Base-by-base conservation (phyloP, 2,888 invertebrate species). In the Eudasyphora cyanicolor region DNA sequence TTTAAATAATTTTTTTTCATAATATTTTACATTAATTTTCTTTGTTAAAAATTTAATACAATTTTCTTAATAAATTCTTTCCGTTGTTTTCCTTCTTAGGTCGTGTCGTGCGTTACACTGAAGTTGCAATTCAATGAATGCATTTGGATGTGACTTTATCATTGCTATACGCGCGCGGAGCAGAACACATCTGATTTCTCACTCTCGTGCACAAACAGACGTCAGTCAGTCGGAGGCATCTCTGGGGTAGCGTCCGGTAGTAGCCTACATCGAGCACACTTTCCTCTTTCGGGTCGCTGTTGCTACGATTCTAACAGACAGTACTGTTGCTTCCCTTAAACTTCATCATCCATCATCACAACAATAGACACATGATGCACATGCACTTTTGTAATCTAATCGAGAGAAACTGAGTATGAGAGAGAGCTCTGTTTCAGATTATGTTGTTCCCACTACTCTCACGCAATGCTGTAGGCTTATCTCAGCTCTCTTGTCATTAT, bases 21-120 rank as follows among this genome's bases (percentile, higher is more conserved):
- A 45, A n/a, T 45, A 3, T 45, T n/a, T n/a, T 45, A 6, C 8
- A 38, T 74, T 62, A 32, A 14, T 19, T 79, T 57, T 27, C 54
- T 35, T 75, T 82, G 70, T 82, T 82, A 76, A 85, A 80, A 86
- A 84, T 85, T 87, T 14, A 45, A 60, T 71, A 64, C 42, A 49
- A 12, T 75, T 74, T 27, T 45, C 14, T 21, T 73, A 1, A 12
- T 49, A 57, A 27, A 21, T 60, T 74, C 70, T 24, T 80, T 77
- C 64, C 77, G 74, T 76, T 87, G 85, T 87, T 85, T 80, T 82
- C 87, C 85, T 85, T 81, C 85, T 86, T 85, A 87, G 85, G 86
- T 86, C 86, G 87, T 87, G 32, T 49, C 62, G 67, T 60, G 87
- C 86, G 86, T 84, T 86, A 76, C 83, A 88, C 88, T 89, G 79